Evolutionary conservation across 2,888 invertebrate genomes (phyloP), one percentile per base, ranked within the genome.

Genomic region (Acutogordius australiensis): DNA sequence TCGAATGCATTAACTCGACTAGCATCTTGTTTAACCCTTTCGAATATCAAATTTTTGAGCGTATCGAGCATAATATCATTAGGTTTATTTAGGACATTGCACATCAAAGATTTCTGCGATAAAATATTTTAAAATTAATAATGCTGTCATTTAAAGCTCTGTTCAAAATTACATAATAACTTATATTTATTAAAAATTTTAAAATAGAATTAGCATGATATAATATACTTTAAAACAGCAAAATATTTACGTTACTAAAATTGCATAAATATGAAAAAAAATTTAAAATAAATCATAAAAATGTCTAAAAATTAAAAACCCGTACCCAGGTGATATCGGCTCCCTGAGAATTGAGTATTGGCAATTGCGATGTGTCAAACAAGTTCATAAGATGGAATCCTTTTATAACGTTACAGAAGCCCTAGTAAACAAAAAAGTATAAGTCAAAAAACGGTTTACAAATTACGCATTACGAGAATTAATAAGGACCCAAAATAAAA

Each of bases 1-100:
- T 61, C 61, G 27, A 63, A 8, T 8, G 63, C 62, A 51, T 62
- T 61, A 51, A 60, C 60, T 57, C 63, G 63, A 44, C 66, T 63
- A 37, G 66, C 66, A 60, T 71, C 68, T 18, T 68, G 66, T 2
- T 80, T 82, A n/a, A 90, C 77, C 56, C 81, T 77, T 64, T 90
- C 86, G 0, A 78, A 76, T 13, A 91, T 75, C 63, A 82, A 78
- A 44, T 81, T 81, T 68, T 82, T 84, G 29, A 99, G 74, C 69
- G 90, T 88, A 69, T 87, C 90, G 66, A 82, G 82, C 74, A 97
- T 84, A 64, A 91, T 86, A 66, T 85, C 82, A 1, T 79, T 81
- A 62, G 81, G 77, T 64, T 87, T 72, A 1, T 87, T 88, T 61
- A 91, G 73, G 56, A 87, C 73, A 66, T 81, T 81, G 67, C 85